Base-by-base conservation (phyloP, 2,888 invertebrate genomes). In the Syrista parreyssii region DNA sequence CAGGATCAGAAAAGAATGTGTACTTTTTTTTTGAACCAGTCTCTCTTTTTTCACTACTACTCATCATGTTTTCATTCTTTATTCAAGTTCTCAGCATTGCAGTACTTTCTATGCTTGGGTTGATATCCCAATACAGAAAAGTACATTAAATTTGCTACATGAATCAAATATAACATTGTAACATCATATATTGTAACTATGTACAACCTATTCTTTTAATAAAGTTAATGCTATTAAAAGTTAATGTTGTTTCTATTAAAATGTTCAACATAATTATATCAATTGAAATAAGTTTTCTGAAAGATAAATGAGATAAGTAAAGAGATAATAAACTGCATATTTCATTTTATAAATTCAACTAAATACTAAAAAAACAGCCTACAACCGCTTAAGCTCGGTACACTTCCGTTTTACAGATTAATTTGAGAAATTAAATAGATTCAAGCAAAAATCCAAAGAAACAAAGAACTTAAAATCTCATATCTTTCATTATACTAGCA, bases 1-100 rank as follows among this genome's bases (percentile, higher is more conserved):
- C 87, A 69, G 88, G 87, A 80, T 89, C 85, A 30, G 86, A 84
- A 79, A 87, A 88, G 81, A 88, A 89, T 75, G 85, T 87, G 88
- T 89, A 88, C 82, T 87, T 89, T 74, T 86, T 87, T 79, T 85
- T 84, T 68, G 78, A 77, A 76, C 85, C 82, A 68, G 79, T 79
- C 74, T 86, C 84, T 76, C 87, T 86, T 55, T 87, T 83, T 55
- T 84, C 74, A 33, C 80, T 82, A 73, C 82, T 84, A 75, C 82
- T 87, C 85, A 83, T 88, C 88, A 90, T 89, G 80, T 83, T 88
- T 81, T 85, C 74, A 79, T 75, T 78, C n/a, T 68, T 40, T 76
- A 33, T 75, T 78, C 31, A 75, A 75, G 75, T 72, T 32, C 55
- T 23, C 34, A 35, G 55, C 78, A 75, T 75, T 32, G 4, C 32